Percentiles rank a stretch among this genome's conserved stretches.
Evolutionary conservation across 2,888 invertebrate species (phyloP).

Genomic region (Trichogramma evanescens): DNA sequence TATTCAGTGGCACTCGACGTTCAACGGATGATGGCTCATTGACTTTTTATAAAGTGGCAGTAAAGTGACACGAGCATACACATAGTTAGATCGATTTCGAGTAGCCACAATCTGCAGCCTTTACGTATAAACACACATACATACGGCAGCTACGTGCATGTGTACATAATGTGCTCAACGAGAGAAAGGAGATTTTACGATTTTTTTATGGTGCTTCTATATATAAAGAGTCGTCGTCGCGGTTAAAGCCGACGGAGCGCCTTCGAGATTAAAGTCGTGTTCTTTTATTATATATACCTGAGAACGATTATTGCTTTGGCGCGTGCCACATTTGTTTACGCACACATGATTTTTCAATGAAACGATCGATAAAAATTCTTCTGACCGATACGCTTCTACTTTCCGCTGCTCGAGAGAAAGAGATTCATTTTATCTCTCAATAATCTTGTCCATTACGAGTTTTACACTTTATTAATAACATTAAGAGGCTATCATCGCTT

Average conservation of each 20-base stretch:
- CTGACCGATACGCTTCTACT: not conserved
- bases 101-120: no score
- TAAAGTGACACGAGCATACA: no score
- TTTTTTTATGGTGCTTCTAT: conserved; percentile 13
- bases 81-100: no score
- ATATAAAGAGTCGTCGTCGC: not conserved
- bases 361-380: conserved; percentile 14
- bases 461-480: conserved; percentile 1
- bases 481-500: no score
- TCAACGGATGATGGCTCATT: not conserved
- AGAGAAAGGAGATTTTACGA: conserved; percentile 13
- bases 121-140: not conserved
- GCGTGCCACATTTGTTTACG: conserved; percentile 19
- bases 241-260: no score
- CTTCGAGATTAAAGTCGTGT: no score
- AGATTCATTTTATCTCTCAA: conserved; percentile 15
- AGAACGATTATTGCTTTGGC: not conserved
- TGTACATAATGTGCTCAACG: no score
- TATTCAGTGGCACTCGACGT: not conserved
- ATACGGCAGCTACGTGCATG: not conserved
- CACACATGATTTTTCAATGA: conserved; percentile 15
- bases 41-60: no score
- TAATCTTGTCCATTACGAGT: conserved; percentile 6
- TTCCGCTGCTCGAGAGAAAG: conserved; percentile 1
- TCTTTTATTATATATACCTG: no score